These are phyloP conservation scores for Montipora capricornis DNA, from an alignment of 64 coral and sea anemone genomes.

Conservation along the genomic window DNA sequence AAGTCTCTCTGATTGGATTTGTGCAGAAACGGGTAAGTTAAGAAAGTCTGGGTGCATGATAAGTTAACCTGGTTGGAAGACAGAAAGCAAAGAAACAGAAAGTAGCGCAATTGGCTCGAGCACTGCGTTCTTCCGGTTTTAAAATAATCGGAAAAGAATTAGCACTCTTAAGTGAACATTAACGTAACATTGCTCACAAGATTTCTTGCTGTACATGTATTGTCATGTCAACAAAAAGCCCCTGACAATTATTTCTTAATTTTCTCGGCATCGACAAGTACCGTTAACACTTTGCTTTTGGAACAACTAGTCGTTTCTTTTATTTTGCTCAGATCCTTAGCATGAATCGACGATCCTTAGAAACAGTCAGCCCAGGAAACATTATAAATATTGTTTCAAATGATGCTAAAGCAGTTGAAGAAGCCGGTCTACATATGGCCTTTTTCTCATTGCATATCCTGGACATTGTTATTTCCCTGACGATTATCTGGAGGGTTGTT, in stretches of 20 bases:
- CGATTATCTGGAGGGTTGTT: constrained; percentile 31
- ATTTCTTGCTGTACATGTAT: too few species aligned
- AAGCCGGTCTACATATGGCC: not conserved
- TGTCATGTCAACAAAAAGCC: too few species aligned
- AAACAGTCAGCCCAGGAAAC: constrained; percentile 22
- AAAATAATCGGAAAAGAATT: too few species aligned
- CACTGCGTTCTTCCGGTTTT: too few species aligned
- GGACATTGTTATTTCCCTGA: constrained; percentile 2
- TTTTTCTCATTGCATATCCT: not conserved
- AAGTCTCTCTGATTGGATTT: not conserved
- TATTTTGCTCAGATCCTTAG: constrained; percentile 1
- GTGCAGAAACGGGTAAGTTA: not conserved
- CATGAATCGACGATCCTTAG: not conserved
- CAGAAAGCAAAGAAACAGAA: too few species aligned
- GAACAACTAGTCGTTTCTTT: not conserved
- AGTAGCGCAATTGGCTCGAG: too few species aligned
- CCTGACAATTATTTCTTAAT: too few species aligned
- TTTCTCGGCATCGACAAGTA: too few species aligned
- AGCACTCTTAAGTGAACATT: too few species aligned
- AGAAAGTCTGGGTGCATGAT: not conserved
- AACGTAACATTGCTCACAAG: too few species aligned
- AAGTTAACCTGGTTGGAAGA: too few species aligned
- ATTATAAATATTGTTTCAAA: constrained; percentile 63
- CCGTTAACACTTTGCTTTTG: not conserved
- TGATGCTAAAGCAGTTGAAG: constrained; percentile 33